Percentiles rank a stretch among this genome's conserved stretches.
Conservation (phyloP, 64 coral and sea anemone genomes). For the Montipora efflorescens region DNA sequence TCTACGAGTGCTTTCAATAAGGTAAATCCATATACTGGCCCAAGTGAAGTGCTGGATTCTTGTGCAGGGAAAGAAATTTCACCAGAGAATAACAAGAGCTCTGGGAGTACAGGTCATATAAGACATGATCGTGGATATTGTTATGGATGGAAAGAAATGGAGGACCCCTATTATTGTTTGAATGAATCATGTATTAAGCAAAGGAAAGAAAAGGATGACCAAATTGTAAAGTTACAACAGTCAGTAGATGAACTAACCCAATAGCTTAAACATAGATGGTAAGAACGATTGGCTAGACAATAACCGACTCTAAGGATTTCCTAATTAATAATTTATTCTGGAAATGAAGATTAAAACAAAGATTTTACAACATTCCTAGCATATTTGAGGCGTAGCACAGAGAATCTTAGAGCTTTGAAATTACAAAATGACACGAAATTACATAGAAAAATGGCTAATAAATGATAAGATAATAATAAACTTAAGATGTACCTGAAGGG, state of each 20-base stretch:
- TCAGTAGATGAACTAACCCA: slow-evolving; percentile 22
- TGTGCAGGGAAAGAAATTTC: neutral
- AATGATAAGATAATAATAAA: too few species aligned
- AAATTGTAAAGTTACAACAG: slow-evolving; percentile 17
- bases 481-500: too few species aligned
- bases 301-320: too few species aligned
- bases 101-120: neutral
- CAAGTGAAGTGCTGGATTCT: neutral
- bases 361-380: too few species aligned
- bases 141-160: slow-evolving; percentile 55
- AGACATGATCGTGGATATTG: slow-evolving; percentile 55
- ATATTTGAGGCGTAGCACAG: too few species aligned
- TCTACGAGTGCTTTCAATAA: neutral
- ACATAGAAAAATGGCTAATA: too few species aligned
- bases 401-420: too few species aligned
- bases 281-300: too few species aligned
- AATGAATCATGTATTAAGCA: slow-evolving; percentile 50
- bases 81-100: neutral
- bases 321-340: too few species aligned
- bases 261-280: slow-evolving; percentile 4
- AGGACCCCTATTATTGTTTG: slow-evolving; percentile 36
- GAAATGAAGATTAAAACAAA: too few species aligned
- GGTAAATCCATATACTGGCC: neutral
- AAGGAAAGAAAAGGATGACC: slow-evolving; percentile 49
- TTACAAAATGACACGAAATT: too few species aligned